Evolutionary conservation across 2,797 vertebrate species (phyloP), one percentile per base, ranked within the genome.

Genomic region (Semaprochilodus insignis): DNA sequence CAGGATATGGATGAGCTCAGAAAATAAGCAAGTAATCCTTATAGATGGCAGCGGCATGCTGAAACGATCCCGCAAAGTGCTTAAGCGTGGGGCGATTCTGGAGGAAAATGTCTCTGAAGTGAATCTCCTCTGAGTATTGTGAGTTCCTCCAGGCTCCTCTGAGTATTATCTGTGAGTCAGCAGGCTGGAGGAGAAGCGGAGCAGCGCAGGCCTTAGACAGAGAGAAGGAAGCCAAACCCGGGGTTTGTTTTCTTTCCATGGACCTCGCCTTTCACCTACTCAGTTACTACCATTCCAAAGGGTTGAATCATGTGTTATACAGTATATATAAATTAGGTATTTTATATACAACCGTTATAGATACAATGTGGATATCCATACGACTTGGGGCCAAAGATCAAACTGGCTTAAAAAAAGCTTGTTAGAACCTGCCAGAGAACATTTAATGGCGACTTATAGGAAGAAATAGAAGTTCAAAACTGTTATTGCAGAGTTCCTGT

Each of bases 51-150:
- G 25, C 16, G 27, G 19, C 2, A 8, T 0, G 4, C 13, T 40
- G 3, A 31, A 31, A 3, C 31, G 31, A 31, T 31, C 31, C 3
- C 8, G 5, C 44, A 48, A 65, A 4, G 67, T 14, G 44, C 21
- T 25, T 48, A 14, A 71, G 21, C 15, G 11, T 51, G 67, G 23
- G 40, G 1, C 11, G 13, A 14, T 71, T 51, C 36, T 23, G 40
- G 36, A 44, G 34, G 7, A 21, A 14, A n/a, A 40, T 8, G 11
- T 51, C 44, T 51, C 27, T 21, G 71, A 23, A 34, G 31, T 55
- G 48, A 77, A 60, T 67, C 69, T 67, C 72, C 69, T 77, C 6
- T n/a, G 75, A 69, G 52, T 67, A 52, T 60, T 55, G 78, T 52
- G 23, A 65, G 34, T 21, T 40, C 65, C 34, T 67, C 34, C 19